Conservation (phyloP, 1,140 invertebrate genomes). For the Drosophila orosa region DNA sequence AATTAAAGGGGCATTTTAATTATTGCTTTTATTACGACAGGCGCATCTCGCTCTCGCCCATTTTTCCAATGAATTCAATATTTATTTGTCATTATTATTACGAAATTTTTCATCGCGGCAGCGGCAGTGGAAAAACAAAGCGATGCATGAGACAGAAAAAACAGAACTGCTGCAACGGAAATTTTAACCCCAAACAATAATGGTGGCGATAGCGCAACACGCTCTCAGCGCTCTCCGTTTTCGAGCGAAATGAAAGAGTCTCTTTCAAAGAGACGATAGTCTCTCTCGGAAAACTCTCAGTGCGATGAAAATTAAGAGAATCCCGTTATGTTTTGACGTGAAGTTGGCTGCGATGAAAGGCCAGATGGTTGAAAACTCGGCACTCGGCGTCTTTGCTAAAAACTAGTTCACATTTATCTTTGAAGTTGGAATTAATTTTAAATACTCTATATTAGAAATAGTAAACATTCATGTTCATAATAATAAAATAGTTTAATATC, state of each 20-base stretch:
- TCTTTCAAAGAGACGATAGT: background rate
- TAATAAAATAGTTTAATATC: background rate
- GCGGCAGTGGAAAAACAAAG: slow-evolving; percentile 26
- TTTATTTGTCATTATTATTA: slow-evolving; percentile 33
- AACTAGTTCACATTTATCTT: background rate
- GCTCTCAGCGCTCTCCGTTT: slow-evolving; percentile 19
- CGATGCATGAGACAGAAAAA: slow-evolving; percentile 24
- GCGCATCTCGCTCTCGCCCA: background rate
- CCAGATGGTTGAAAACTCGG: slow-evolving; percentile 5
- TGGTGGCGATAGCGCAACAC: slow-evolving; percentile 33
- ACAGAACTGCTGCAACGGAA: slow-evolving; percentile 51
- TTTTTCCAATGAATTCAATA: background rate
- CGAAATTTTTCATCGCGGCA: slow-evolving; percentile 47
- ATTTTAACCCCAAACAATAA: slow-evolving; percentile 52
- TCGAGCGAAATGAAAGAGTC: background rate
- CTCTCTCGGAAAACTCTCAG: slow-evolving; percentile 35
- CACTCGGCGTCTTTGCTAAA: background rate
- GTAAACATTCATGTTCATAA: background rate
- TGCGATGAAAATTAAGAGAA: slow-evolving; percentile 8
- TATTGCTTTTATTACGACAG: background rate
- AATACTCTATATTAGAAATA: background rate
- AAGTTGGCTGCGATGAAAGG: slow-evolving; percentile 59
- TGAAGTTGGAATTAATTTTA: background rate
- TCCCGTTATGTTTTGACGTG: slow-evolving; percentile 47
- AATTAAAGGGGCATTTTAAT: background rate